A percentile compares a stretch with the other conserved stretches of the same genome.
phyloP scores from a whole-genome alignment of 2,113 vertebrate species.

The Salvelinus fontinalis region DNA sequence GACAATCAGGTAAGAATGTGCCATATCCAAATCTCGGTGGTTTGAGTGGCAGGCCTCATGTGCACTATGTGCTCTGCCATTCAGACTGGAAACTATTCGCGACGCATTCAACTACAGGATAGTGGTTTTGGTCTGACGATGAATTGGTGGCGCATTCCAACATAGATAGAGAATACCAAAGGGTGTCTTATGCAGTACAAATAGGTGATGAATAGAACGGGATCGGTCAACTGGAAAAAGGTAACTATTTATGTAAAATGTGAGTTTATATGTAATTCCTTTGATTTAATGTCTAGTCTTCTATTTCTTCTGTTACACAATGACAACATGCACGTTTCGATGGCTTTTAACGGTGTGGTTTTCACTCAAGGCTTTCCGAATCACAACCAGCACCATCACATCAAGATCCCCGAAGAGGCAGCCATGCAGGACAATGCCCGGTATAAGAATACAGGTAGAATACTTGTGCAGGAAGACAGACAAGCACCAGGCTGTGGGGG shows the following conservation, averaged over 20 bases:
- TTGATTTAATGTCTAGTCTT: too few relatives aligned
- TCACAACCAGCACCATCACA: conserved; percentile 71
- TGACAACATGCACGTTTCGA: conserved; percentile 40
- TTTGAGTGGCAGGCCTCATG: conserved; percentile 33
- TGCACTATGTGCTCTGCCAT: conserved; percentile 17
- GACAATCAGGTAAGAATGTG: too few relatives aligned
- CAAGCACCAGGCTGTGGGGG: not conserved
- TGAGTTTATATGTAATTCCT: too few relatives aligned
- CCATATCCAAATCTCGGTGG: not conserved
- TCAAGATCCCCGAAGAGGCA: conserved; percentile 54
- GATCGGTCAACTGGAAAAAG: not conserved
- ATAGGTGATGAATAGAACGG: not conserved
- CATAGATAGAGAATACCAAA: not conserved
- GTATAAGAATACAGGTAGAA: conserved; percentile 64
- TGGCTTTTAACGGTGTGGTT: conserved; percentile 53
- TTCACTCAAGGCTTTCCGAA: conserved; percentile 57
- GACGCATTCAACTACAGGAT: not conserved
- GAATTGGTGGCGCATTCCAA: too few relatives aligned
- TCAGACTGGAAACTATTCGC: conserved; percentile 2
- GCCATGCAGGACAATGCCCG: conserved; percentile 60
- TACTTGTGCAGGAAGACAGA: conserved; percentile 56
- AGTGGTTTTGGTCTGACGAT: not conserved
- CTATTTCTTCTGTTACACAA: too few relatives aligned
- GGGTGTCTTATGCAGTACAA: not conserved
- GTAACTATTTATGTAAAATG: too few relatives aligned